Percentiles rank a stretch among this genome's conserved stretches.
These are phyloP conservation scores for Enteromius unitaeniatus DNA, from an alignment of 2,797 vertebrate species.

Conservation along the genomic window DNA sequence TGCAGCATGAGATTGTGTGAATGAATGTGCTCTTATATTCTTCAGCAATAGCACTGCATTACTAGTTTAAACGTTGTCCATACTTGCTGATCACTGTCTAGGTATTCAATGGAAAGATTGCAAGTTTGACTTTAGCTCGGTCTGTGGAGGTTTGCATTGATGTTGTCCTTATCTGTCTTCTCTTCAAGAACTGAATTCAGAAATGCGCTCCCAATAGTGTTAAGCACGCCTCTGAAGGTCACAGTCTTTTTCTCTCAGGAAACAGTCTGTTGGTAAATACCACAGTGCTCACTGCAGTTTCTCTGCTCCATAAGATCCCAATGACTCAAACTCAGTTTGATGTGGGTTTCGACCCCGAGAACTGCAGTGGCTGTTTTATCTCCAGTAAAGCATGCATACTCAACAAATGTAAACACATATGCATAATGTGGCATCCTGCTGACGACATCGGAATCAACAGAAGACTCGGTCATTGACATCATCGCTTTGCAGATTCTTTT, in stretches of 20 bases:
- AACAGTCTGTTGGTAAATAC: slow-evolving; percentile 34
- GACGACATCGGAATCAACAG: slow-evolving; percentile 38
- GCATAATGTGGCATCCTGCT: slow-evolving; percentile 27
- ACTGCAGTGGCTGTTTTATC: neutral
- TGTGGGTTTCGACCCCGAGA: slow-evolving; percentile 9
- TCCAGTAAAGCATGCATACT: neutral
- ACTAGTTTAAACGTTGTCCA: slow-evolving; percentile 25
- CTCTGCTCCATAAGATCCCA: slow-evolving; percentile 22
- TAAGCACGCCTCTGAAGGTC: slow-evolving; percentile 48
- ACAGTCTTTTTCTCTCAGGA: slow-evolving; percentile 44
- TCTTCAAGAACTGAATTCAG: slow-evolving; percentile 37
- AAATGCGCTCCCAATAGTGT: slow-evolving; percentile 28
- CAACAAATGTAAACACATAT: slow-evolving; percentile 12
- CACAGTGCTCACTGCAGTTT: slow-evolving; percentile 17
- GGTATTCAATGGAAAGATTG: slow-evolving; percentile 37
- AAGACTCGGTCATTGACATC: slow-evolving; percentile 26
- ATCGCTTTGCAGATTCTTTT: slow-evolving; percentile 6
- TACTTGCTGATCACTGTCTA: slow-evolving; percentile 13
- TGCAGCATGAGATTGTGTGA: slow-evolving; percentile 7
- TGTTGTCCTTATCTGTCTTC: slow-evolving; percentile 34
- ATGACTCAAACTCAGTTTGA: slow-evolving; percentile 16
- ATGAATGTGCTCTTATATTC: slow-evolving; percentile 29
- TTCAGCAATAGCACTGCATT: slow-evolving; percentile 10
- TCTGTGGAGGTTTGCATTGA: slow-evolving; percentile 37
- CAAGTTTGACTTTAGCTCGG: slow-evolving; percentile 7